Conservation (phyloP, 2,113 vertebrate genomes). For the Tricholaema leucomelas region DNA sequence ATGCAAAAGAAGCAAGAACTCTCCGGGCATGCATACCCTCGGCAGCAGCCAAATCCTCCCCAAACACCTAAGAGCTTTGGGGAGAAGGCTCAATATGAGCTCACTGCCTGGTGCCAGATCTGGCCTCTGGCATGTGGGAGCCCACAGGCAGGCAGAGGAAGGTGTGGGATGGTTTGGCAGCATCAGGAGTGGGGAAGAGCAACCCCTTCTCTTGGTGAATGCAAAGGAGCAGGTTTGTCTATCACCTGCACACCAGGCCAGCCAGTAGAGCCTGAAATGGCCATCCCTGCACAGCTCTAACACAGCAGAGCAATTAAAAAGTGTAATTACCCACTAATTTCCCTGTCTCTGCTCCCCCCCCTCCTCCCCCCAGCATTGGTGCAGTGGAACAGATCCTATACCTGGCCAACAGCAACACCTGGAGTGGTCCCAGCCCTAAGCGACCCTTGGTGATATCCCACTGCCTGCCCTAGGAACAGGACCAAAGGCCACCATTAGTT, state of each 20-base stretch:
- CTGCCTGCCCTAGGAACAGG: neutral
- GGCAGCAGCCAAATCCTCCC: neutral
- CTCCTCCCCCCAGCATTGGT: neutral
- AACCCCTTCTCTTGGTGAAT: neutral
- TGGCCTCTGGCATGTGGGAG: fast-evolving
- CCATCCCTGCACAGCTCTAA: neutral
- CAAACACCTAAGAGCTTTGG: fast-evolving
- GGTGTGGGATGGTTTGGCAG: neutral
- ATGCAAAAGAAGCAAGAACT: neutral
- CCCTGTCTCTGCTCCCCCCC: neutral
- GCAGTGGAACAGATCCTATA: fast-evolving
- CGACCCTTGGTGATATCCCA: fast-evolving
- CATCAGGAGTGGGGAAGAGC: neutral
- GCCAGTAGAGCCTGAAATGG: neutral
- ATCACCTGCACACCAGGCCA: neutral
- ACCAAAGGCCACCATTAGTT: neutral
- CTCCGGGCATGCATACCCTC: fast-evolving
- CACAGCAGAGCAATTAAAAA: fast-evolving
- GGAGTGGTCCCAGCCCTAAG: neutral
- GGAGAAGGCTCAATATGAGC: neutral
- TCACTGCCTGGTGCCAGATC: neutral
- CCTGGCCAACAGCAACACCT: fast-evolving
- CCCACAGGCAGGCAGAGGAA: fast-evolving
- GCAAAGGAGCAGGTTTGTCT: neutral
- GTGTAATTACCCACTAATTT: too few species aligned